Conservation (phyloP, 2,113 vertebrate species). For the human (Homo sapiens) region DNA sequence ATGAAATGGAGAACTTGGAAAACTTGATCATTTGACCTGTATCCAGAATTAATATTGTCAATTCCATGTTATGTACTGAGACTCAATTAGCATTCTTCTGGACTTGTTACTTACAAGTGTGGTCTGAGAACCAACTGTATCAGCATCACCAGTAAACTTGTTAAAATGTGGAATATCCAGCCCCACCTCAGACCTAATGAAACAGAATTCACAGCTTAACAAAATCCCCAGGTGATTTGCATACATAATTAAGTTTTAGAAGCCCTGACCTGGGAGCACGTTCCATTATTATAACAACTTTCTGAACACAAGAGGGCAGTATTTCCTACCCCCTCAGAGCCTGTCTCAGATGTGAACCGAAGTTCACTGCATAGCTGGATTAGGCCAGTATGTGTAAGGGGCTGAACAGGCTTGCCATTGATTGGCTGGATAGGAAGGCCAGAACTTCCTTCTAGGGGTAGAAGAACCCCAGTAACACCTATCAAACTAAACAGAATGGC, state of each 20-base stretch:
- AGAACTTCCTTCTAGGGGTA: background rate
- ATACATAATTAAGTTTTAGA: background rate
- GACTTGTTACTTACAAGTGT: background rate
- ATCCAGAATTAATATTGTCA: background rate
- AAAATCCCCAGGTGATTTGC: background rate
- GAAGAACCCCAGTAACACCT: background rate
- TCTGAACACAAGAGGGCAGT: constrained; percentile 25
- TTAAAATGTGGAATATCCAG: background rate
- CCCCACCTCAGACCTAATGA: background rate
- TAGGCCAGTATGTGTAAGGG: background rate
- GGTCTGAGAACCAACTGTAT: background rate
- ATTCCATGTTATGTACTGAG: background rate
- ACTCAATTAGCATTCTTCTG: background rate
- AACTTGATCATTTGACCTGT: background rate
- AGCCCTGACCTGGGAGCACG: background rate
- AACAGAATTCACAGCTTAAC: background rate
- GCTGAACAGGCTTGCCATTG: background rate
- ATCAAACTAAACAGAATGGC: background rate
- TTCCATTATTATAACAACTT: background rate
- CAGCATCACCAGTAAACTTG: background rate
- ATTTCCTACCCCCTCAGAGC: background rate
- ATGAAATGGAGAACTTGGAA: background rate
- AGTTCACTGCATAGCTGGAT: background rate
- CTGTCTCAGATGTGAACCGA: background rate
- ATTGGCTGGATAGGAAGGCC: background rate